phyloP scores from a whole-genome alignment of 2,888 invertebrate species.

The Bimastos eiseni region DNA sequence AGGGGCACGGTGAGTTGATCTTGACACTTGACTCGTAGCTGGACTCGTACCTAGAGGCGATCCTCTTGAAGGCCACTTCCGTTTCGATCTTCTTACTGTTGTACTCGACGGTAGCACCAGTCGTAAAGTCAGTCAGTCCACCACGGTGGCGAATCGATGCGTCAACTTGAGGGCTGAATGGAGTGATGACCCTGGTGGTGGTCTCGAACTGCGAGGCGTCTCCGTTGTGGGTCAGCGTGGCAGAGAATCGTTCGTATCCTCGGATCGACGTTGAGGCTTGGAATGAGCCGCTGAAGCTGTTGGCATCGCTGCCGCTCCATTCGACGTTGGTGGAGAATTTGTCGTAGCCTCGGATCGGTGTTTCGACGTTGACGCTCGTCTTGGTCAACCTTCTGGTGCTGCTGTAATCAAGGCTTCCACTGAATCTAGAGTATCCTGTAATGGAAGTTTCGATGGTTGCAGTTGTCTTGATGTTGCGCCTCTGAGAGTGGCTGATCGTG shows the following conservation, averaged over 20 bases:
- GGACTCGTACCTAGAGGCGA: background rate
- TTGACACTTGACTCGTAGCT: conserved; percentile 30
- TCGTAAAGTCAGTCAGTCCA: conserved; percentile 30
- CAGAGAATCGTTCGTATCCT: conserved; percentile 32
- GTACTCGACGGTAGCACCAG: conserved; percentile 29
- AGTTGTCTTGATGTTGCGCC: conserved; percentile 26
- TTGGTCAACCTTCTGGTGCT: conserved; percentile 25
- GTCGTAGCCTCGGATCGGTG: conserved; percentile 33
- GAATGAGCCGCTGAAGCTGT: conserved; percentile 22
- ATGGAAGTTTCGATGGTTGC: conserved; percentile 34
- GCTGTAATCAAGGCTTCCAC: conserved; percentile 27
- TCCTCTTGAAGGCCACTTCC: conserved; percentile 32
- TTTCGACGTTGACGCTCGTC: conserved; percentile 30
- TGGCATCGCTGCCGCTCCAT: background rate
- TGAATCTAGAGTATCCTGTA: conserved; percentile 29
- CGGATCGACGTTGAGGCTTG: conserved; percentile 22
- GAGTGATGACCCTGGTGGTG: conserved; percentile 22
- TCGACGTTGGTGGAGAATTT: conserved; percentile 28
- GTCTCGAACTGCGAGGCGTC: conserved; percentile 27
- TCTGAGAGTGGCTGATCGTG: conserved; percentile 26
- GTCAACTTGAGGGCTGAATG: conserved; percentile 32
- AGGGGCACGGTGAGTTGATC: conserved; percentile 29
- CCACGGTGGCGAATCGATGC: conserved; percentile 30
- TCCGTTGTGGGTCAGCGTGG: conserved; percentile 34
- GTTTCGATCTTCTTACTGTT: conserved; percentile 35